Percentiles rank a stretch among this genome's conserved stretches.
Evolutionary conservation across 1,140 invertebrate genomes (phyloP).

Genomic region (Zelostemma sp.): DNA sequence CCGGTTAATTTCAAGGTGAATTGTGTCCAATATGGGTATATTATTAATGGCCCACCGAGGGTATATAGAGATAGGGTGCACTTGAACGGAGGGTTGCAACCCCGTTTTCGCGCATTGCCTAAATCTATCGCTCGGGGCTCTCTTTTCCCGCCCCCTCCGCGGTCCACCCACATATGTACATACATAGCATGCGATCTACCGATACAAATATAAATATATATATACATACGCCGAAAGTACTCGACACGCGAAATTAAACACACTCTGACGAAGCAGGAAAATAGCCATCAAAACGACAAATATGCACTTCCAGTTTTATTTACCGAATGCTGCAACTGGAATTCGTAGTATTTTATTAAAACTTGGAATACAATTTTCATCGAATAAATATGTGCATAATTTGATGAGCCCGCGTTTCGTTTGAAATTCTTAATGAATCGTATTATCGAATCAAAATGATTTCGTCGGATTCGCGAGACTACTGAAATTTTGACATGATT

Average conservation of each 20-base stretch:
- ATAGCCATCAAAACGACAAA: slow-evolving; percentile 29
- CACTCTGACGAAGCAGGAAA: slow-evolving; percentile 43
- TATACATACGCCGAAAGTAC: slow-evolving; percentile 10
- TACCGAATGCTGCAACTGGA: slow-evolving; percentile 30
- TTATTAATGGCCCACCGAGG: slow-evolving; percentile 69
- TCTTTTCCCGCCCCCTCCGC: slow-evolving; percentile 6
- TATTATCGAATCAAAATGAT: not conserved
- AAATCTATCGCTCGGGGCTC: slow-evolving; percentile 65
- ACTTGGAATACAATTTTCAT: slow-evolving; percentile 19
- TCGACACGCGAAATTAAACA: slow-evolving; percentile 62
- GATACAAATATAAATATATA: not conserved
- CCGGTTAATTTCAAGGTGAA: slow-evolving; percentile 72
- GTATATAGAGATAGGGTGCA: slow-evolving; percentile 57
- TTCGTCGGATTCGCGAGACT: not conserved
- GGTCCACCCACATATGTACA: slow-evolving; percentile 11
- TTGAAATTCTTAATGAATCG: too few species aligned
- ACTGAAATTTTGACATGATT: not conserved
- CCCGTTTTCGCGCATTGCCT: slow-evolving; percentile 66
- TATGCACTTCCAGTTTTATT: slow-evolving; percentile 42
- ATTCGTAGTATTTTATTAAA: slow-evolving; percentile 38
- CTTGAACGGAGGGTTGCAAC: slow-evolving; percentile 61
- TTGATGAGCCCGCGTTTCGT: too few species aligned
- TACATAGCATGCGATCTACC: not conserved
- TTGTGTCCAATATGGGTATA: slow-evolving; percentile 73
- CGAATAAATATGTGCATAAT: not conserved